phyloP scores from a whole-genome alignment of 1,140 invertebrate genomes.

The Drepana arcuata region DNA sequence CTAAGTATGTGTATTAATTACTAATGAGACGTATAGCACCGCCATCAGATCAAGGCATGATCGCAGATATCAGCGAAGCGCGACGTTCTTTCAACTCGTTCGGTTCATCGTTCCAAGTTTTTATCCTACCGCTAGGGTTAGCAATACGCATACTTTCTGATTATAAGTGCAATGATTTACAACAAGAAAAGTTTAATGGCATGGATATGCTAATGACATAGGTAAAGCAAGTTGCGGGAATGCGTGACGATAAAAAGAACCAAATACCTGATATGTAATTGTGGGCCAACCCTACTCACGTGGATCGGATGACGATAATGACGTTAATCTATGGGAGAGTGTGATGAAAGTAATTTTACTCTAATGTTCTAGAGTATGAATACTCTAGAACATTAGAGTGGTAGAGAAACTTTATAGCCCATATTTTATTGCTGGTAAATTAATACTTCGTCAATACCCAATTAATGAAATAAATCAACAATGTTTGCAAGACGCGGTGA shows the following conservation, averaged over 20 bases:
- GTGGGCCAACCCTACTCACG: too few species aligned
- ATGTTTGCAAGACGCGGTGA: too few species aligned
- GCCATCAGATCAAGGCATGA: constrained; percentile 11
- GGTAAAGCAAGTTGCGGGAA: too few species aligned
- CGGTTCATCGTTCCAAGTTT: constrained; percentile 51
- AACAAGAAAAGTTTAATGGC: too few species aligned
- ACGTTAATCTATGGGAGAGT: constrained; percentile 39
- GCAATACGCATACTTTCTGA: too few species aligned
- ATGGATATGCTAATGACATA: too few species aligned
- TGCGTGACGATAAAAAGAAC: too few species aligned
- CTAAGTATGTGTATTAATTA: background rate
- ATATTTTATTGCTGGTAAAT: background rate
- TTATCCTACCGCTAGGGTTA: too few species aligned
- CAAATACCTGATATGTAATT: too few species aligned
- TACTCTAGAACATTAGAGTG: background rate
- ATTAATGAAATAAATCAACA: background rate
- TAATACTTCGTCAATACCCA: background rate
- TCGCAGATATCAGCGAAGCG: constrained; percentile 38
- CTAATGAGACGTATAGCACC: too few species aligned
- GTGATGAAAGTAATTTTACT: constrained; percentile 24
- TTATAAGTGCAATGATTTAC: too few species aligned
- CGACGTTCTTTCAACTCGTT: constrained; percentile 55
- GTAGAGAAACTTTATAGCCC: background rate
- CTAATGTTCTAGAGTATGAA: constrained; percentile 4
- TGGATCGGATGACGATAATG: constrained; percentile 15